Base-by-base conservation (phyloP, 1,140 invertebrate genomes). In the Drosophila virilis region DNA sequence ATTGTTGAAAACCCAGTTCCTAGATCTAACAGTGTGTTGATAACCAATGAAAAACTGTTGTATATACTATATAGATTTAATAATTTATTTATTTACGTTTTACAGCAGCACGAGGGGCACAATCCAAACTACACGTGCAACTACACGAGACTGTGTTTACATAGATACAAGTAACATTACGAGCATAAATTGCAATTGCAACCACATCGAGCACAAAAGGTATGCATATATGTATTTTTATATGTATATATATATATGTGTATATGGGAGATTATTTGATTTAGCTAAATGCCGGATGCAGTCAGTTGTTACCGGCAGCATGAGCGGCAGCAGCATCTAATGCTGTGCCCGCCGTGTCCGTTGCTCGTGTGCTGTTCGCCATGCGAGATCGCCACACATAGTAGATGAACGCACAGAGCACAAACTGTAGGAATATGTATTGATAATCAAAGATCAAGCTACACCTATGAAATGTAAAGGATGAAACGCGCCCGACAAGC, bases 401-500 rank as follows among this genome's bases (percentile, higher is more conserved):
- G 55, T 88, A 91, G 48, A 91, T 68, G n/a, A 91, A 57, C 46
- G 74, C 74, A 45, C 80, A 88, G 48, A 90, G 60, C 32, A 91
- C 60, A 60, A 91, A 78, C 71, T 91, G 85, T 51, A 91, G 73
- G 69, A 91, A 77, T 89, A 91, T 90, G 70, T 74, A 84, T 48
- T 88, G 78, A 76, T 78, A 89, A 59, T 90, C 86, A 54, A 85
- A 77, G 58, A 79, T 76, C 65, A 90, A 50, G 50, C 80, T 80
- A 85, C 88, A 90, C 69, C 75, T 79, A 54, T 77, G 74, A 80
- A 81, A 78, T 78, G 76, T 88, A 52, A 77, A 77, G 45, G 60
- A 80, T 78, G 83, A 90, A 90, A 91, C 81, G 79, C 90, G 90
- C 86, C 90, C 90, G 75, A 91, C 90, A 80, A 91, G 78, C 90